Conservation (phyloP, 2,888 invertebrate genomes). For the Blastobasis lacticolella region DNA sequence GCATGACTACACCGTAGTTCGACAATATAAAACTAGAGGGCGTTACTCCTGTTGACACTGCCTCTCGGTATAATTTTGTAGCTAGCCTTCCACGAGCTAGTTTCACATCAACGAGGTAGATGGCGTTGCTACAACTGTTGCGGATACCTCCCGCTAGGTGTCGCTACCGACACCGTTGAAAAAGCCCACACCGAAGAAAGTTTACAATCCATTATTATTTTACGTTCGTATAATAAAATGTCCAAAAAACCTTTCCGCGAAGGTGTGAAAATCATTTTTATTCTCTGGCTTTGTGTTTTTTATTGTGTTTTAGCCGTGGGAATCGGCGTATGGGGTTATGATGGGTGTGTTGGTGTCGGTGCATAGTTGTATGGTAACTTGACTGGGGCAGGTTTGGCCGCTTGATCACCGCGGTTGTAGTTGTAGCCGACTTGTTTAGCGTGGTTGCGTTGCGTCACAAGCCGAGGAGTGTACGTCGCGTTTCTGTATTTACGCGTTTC, state of each 20-base stretch:
- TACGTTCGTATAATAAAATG: slow-evolving; percentile 57
- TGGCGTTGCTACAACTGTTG: slow-evolving; percentile 17
- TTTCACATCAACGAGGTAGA: slow-evolving; percentile 13
- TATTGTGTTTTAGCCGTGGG: slow-evolving; percentile 51
- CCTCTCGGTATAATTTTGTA: background rate
- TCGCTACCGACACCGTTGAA: slow-evolving; percentile 23
- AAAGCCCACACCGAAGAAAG: slow-evolving; percentile 32
- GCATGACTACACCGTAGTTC: too few species aligned
- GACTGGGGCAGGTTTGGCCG: too few species aligned
- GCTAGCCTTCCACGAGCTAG: background rate
- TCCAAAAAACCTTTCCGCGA: slow-evolving; percentile 53
- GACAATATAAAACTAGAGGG: too few species aligned
- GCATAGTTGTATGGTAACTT: too few species aligned
- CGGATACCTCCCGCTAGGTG: slow-evolving; percentile 30
- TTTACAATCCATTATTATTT: slow-evolving; percentile 59
- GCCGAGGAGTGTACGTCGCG: too few species aligned
- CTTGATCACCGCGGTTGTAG: slow-evolving; percentile 22
- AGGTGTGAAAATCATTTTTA: slow-evolving; percentile 72
- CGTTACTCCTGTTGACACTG: too few species aligned
- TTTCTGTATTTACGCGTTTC: too few species aligned
- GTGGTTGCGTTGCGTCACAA: too few species aligned
- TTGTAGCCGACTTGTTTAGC: slow-evolving; percentile 17
- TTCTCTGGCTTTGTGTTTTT: slow-evolving; percentile 42
- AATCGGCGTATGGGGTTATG: slow-evolving; percentile 43
- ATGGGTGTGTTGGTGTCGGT: too few species aligned